phyloP scores from a whole-genome alignment of 2,888 invertebrate species.

The Blastobasis adustella region DNA sequence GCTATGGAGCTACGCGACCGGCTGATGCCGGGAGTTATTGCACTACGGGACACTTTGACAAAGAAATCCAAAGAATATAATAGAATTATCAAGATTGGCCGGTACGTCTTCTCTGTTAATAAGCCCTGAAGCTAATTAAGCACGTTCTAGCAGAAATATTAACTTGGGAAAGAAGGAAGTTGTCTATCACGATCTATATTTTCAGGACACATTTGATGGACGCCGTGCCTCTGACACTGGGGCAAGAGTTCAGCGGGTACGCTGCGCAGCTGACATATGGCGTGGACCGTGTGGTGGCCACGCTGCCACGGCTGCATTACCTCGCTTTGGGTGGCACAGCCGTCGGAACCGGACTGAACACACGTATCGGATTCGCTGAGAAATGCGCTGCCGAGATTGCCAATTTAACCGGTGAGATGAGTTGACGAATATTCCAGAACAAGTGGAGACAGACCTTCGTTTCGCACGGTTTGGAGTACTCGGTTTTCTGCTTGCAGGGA shows the following conservation, averaged over 20 bases:
- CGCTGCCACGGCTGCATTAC: conserved; percentile 90
- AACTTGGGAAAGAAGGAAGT: too few relatives aligned
- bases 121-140: too few relatives aligned
- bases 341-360: conserved; percentile 98
- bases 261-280: conserved; percentile 89
- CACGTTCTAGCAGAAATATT: too few relatives aligned
- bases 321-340: conserved; percentile 97
- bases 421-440: too few relatives aligned
- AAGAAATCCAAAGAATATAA: conserved; percentile 88
- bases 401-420: conserved; percentile 77
- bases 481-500: conserved; percentile 35
- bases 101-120: conserved; percentile 33
- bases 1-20: conserved; percentile 88
- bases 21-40: conserved; percentile 87
- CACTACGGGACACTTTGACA: conserved; percentile 82
- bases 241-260: conserved; percentile 98
- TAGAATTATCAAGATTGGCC: conserved; percentile 96
- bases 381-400: conserved; percentile 91
- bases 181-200: too few relatives aligned
- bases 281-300: conserved; percentile 86
- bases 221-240: conserved; percentile 95
- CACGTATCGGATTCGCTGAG: conserved; percentile 95
- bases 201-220: conserved; percentile 89
- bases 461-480: too few relatives aligned
- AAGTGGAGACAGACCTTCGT: too few relatives aligned